Base-by-base conservation (phyloP, 1,140 invertebrate genomes). In the Trichonephila inaurata region DNA sequence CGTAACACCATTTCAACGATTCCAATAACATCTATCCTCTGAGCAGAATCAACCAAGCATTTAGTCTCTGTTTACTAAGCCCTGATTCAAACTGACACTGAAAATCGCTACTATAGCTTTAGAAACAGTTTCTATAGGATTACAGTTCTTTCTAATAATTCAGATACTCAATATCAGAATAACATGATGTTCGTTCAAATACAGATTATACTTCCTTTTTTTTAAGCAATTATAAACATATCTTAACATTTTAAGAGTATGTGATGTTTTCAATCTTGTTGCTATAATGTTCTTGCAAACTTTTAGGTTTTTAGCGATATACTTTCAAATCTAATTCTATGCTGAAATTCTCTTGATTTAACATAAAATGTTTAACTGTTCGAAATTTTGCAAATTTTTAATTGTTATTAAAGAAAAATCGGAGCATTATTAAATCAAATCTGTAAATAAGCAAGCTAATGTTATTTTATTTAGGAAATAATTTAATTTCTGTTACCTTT, bases 1-100 rank as follows among this genome's bases (percentile, higher is more conserved):
- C 18, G 33, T 77, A 77, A 28, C 28, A 33, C 72, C 5, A 16
- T 72, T 72, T 12, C 72, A 77, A 77, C 10, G 14, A 40, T 77
- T 77, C 72, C 72, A 77, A 77, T 77, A 77, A 28, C 72, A 77
- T 33, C 72, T 77, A 77, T 33, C 12, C 72, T 77, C 72, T 40
- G 28, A 77, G 33, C 28, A 24, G 28, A 77, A 77, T 77, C 10
- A 18, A 77, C 16, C 72, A 33, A 7, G 28, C 72, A 40, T 77
- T 69, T 77, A 77, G 72, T 21, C 33, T 24, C 28, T 77, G 33
- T 77, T 77, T 77, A 40, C 69, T 28, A 77, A 77, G 12, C 28
- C 69, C 18, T 77, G 33, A 7, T 24, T 77, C 14, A 14, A 10
- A 77, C 12, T 77, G 28, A 14, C 28, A 33, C 28, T 77, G 72